Percentiles rank a stretch among this genome's conserved stretches.
Conservation (phyloP, 2,888 invertebrate genomes). For the Bibio marci region DNA sequence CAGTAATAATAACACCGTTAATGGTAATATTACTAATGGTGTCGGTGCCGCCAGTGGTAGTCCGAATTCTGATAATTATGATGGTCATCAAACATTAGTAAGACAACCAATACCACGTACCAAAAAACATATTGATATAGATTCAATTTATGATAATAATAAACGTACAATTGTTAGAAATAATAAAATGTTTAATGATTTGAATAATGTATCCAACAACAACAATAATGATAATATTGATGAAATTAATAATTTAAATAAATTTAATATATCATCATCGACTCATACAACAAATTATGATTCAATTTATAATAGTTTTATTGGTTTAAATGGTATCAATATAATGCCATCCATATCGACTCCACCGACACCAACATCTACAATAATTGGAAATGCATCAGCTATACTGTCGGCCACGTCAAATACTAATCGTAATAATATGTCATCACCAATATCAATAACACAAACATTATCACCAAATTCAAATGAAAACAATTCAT, state of each 20-base stretch:
- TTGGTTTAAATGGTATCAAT: constrained; percentile 16
- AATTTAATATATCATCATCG: constrained; percentile 8
- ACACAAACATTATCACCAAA: constrained; percentile 15
- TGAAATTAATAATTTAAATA: constrained; percentile 15
- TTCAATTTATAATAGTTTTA: constrained; percentile 15
- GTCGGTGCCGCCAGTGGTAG: too few species aligned
- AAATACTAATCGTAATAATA: constrained; percentile 13
- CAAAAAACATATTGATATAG: constrained; percentile 43
- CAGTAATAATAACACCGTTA: constrained; percentile 22
- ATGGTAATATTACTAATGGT: too few species aligned
- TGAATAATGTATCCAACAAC: constrained; percentile 9
- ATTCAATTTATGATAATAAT: too few species aligned
- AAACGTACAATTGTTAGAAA: too few species aligned
- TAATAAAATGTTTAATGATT: constrained; percentile 29
- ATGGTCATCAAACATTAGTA: constrained; percentile 25
- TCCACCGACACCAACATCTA: constrained; percentile 3
- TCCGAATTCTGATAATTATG: constrained; percentile 16
- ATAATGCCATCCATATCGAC: constrained; percentile 8
- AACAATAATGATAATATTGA: too few species aligned
- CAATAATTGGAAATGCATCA: too few species aligned
- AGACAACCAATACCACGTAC: constrained; percentile 52
- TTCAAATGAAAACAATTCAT: constrained; percentile 17
- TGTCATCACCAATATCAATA: constrained; percentile 17
- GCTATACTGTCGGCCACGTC: constrained; percentile 4
- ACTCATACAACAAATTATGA: constrained; percentile 11